Percentiles rank a stretch among this genome's conserved stretches.
phyloP scores from a whole-genome alignment of 2,888 invertebrate species.

The Diarsia dahlii region DNA sequence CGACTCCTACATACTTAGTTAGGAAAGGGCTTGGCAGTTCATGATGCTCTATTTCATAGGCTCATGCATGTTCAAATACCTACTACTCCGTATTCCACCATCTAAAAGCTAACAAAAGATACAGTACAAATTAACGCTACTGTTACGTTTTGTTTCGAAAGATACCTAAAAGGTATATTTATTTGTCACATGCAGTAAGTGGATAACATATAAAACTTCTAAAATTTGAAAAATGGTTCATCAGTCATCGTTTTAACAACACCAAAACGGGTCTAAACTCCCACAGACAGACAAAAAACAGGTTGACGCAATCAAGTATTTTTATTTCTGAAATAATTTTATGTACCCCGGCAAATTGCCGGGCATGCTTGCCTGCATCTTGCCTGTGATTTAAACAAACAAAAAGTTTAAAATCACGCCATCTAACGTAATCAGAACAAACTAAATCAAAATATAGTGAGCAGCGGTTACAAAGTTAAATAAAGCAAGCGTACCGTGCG shows the following conservation, averaged over 20 bases:
- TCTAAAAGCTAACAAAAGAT: too few relatives aligned
- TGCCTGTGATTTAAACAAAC: not conserved
- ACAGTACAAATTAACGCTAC: not conserved
- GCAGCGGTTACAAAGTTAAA: not conserved
- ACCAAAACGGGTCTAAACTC: not conserved
- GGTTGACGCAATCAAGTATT: not conserved
- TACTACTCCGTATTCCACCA: too few relatives aligned
- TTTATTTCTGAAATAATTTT: not conserved
- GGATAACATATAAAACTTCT: not conserved
- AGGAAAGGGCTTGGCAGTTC: not conserved
- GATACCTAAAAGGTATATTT: not conserved
- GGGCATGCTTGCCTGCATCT: not conserved
- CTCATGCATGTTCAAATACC: too few relatives aligned
- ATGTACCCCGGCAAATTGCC: not conserved
- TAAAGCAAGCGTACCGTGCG: not conserved
- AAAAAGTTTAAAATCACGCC: conserved; percentile 36
- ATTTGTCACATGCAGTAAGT: not conserved
- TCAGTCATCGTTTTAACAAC: not conserved
- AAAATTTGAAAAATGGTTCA: not conserved
- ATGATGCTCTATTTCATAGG: not conserved
- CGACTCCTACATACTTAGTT: not conserved
- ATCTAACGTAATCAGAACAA: conserved; percentile 12
- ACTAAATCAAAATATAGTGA: conserved; percentile 6
- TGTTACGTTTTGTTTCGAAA: not conserved
- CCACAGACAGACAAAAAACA: not conserved